Base-by-base conservation (phyloP, 2,797 vertebrate species). In the Lateolabrax maculatus region DNA sequence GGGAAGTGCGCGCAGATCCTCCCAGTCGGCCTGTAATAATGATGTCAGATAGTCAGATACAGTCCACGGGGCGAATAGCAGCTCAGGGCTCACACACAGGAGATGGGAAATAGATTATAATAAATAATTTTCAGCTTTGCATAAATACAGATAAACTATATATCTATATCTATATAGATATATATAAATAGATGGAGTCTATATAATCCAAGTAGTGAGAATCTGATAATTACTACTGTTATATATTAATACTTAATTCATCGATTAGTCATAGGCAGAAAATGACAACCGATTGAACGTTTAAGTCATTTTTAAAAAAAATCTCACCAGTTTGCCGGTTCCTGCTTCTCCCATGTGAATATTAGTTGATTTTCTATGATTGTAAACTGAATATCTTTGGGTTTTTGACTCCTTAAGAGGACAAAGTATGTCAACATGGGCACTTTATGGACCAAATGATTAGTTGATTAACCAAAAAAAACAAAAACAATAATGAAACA, bases 1-100 rank as follows among this genome's bases (percentile, higher is more conserved):
- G 95, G 95, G 92, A 57, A 70, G 84, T 87, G 90, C 83, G 68
- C 83, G 16, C 74, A 84, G 84, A 80, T 75, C 79, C 85, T 87
- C 73, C 81, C 72, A 29, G 79, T 87, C 79, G 56, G 75, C 81
- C 87, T 75, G 61, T 60, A 75, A 84, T 81, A 85, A 88, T 92
- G 89, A 93, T 89, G 92, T 93, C 90, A 91, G 81, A 34, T 34
- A 90, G 90, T 71, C 71, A 70, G 44, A 73, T 70, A 80, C 83
- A 80, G 82, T 37, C 61, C 78, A 74, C 75, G 23, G 68, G 44
- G 48, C 71, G 64, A 75, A 80, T 44, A 69, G 71, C 64, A 63
- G 82, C 74, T 67, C 57, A 52, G 69, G 36, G 64, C 11, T 34
- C 44, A 29, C 72, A 73, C 52, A 77, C 74, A 88, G 81, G 57